Evolutionary conservation across 2,888 invertebrate species (phyloP).

Genomic region (Stenurella melanura): DNA sequence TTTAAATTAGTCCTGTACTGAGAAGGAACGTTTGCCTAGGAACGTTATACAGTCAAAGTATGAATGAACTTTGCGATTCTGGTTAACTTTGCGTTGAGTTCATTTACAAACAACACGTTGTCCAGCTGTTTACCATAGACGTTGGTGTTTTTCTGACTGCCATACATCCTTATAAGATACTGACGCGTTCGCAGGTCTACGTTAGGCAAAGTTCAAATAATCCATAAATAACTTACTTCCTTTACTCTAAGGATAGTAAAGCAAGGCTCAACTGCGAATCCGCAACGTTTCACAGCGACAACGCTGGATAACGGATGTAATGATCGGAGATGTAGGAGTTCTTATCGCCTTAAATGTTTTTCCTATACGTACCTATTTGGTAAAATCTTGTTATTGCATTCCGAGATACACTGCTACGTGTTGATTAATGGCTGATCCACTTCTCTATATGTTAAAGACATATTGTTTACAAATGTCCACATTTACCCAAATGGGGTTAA

Average conservation of each 20-base stretch:
- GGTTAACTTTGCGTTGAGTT: conserved; percentile 28
- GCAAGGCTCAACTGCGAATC: conserved; percentile 31
- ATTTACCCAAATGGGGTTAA: background rate
- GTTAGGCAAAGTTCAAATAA: conserved; percentile 62
- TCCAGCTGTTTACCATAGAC: conserved; percentile 54
- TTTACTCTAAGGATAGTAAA: conserved; percentile 49
- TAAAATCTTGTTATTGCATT: conserved; percentile 50
- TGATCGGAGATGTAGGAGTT: conserved; percentile 60
- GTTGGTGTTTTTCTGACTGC: conserved; percentile 54
- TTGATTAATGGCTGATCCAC: conserved; percentile 48
- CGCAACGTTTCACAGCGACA: conserved; percentile 28
- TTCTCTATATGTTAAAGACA: conserved; percentile 47
- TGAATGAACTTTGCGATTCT: conserved; percentile 25
- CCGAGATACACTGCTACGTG: conserved; percentile 46
- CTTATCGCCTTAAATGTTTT: conserved; percentile 59
- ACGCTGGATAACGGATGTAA: conserved; percentile 55
- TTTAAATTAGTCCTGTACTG: too few species aligned
- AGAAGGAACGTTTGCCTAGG: too few species aligned
- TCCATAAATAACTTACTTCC: conserved; percentile 63
- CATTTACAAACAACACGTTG: conserved; percentile 54
- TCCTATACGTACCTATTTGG: conserved; percentile 49
- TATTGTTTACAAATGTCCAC: conserved; percentile 47
- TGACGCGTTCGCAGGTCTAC: conserved; percentile 46
- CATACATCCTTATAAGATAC: conserved; percentile 52
- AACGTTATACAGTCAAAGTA: background rate